phyloP scores from a whole-genome alignment of 2,888 invertebrate genomes.

The Trimorus sp. region DNA sequence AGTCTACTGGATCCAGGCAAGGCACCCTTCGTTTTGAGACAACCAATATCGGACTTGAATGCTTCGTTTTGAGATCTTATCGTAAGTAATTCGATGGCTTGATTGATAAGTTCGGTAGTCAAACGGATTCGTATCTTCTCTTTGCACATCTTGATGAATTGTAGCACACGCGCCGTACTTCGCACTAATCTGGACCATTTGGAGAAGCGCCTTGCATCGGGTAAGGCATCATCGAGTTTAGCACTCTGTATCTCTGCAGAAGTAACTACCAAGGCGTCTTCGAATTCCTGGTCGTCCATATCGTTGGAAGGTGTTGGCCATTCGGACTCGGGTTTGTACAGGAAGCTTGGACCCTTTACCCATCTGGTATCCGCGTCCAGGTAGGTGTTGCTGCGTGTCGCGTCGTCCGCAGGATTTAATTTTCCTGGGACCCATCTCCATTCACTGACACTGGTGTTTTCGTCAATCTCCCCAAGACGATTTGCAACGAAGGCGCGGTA shows the following conservation, averaged over 20 bases:
- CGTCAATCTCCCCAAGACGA: too few species aligned
- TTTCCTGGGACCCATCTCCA: slow-evolving; percentile 26
- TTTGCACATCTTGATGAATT: slow-evolving; percentile 21
- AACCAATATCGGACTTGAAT: neutral
- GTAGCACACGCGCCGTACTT: slow-evolving; percentile 25
- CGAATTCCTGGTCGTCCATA: too few species aligned
- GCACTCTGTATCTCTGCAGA: neutral
- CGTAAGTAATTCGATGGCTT: neutral
- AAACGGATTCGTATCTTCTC: neutral
- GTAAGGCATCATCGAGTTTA: neutral
- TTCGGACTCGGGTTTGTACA: neutral
- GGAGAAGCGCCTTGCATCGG: slow-evolving; percentile 23
- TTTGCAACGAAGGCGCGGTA: slow-evolving; percentile 9
- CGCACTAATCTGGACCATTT: slow-evolving; percentile 35
- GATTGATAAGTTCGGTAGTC: neutral
- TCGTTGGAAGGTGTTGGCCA: neutral
- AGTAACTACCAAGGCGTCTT: neutral
- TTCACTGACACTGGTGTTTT: too few species aligned
- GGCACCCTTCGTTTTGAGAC: neutral
- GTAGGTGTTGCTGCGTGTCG: neutral
- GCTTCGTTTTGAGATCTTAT: neutral
- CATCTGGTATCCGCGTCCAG: neutral
- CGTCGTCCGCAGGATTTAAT: slow-evolving; percentile 68
- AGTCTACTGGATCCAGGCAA: slow-evolving; percentile 5
- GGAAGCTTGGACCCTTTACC: neutral